Evolutionary conservation across 2,797 vertebrate species (phyloP), one percentile per base, ranked within the genome.

Genomic region (Lithobates pipiens): DNA sequence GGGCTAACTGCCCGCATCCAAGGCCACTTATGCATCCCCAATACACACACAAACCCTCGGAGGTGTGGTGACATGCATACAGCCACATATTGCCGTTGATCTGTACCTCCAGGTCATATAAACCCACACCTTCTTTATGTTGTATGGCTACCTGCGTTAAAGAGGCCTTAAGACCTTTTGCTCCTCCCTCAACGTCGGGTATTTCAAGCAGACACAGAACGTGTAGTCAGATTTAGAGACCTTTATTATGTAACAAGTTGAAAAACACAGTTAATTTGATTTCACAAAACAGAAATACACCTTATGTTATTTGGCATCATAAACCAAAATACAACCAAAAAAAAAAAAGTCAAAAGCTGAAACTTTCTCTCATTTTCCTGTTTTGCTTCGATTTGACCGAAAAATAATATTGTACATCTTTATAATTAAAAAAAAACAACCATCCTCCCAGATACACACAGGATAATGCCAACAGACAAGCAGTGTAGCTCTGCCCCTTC

Each of bases 401-500:
- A 72, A 73, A 86, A 82, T 72, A 67, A 86, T 82, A 73, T 82
- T 72, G 63, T 82, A 82, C 79, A 77, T 76, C 74, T 69, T 80
- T n/a, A 16, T 46, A 77, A 80, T 65, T 44, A 81, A 70, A 82
- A 82, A 42, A 44, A 78, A 78, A 65, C 9, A 23, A 39, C 39
- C 15, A 46, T 25, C 65, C 21, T 50, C 68, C 57, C 65, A 46
- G 34, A 86, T 63, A 86, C 46, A 70, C 73, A 77, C 46, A 27
- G 75, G 73, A 82, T 76, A 34, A 71, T 61, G 25, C 27, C 67
- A 39, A 72, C 73, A 63, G 63, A 32, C 23, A 2, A 57, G 23
- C 21, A 5, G 13, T 65, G 57, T 27, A 77, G 77, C 65, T 46
- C 63, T 39, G 21, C 29, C n/a, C 68, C 78, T 57, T 73, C 54